Conservation (phyloP, 2,888 invertebrate species). For the Amiota communis region DNA sequence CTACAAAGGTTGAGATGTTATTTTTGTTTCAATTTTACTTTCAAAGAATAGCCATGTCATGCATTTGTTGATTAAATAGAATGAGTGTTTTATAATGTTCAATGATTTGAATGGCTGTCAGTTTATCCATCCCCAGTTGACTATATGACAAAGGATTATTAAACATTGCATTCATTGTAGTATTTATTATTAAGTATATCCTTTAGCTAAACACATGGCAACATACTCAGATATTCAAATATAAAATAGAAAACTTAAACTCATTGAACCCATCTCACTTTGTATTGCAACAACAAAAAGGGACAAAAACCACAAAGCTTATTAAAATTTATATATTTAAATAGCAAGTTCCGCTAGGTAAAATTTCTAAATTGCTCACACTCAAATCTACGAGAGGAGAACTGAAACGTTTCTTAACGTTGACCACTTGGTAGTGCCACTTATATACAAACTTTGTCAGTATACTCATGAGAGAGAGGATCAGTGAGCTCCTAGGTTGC, state of each 20-base stretch:
- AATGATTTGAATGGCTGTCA: too few relatives aligned
- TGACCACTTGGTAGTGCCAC: too few relatives aligned
- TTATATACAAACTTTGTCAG: neutral
- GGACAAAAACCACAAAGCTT: constrained; percentile 50
- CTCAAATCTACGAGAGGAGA: neutral
- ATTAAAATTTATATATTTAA: constrained; percentile 70
- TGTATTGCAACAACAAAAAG: neutral
- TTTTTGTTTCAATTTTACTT: too few relatives aligned
- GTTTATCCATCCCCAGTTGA: too few relatives aligned
- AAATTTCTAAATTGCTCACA: neutral
- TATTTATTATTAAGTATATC: constrained; percentile 4
- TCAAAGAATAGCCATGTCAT: too few relatives aligned
- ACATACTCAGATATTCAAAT: constrained; percentile 1
- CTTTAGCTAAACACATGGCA: neutral
- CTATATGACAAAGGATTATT: too few relatives aligned
- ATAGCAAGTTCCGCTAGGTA: constrained; percentile 60
- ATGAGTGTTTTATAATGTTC: too few relatives aligned
- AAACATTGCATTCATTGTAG: too few relatives aligned
- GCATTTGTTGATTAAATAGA: too few relatives aligned
- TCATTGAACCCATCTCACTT: neutral
- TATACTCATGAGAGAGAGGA: too few relatives aligned
- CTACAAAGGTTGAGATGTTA: too few relatives aligned
- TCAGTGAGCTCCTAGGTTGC: too few relatives aligned
- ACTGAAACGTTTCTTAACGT: neutral
- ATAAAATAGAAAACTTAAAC: neutral